These are phyloP conservation scores for Brachyptera risi DNA, from an alignment of 2,888 invertebrate species.

Conservation along the genomic window DNA sequence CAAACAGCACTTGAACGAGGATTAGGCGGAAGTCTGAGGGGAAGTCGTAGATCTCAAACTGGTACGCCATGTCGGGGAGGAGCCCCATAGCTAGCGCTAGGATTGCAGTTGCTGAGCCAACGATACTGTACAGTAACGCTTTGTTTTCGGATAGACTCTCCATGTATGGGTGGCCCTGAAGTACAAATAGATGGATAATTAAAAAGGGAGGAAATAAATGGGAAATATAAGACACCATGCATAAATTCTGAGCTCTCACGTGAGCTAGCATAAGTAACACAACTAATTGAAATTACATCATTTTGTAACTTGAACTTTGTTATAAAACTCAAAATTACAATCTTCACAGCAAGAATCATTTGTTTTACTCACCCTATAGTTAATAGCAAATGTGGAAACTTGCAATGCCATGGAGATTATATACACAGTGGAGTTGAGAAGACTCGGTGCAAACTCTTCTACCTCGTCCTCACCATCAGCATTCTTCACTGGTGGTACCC, in stretches of 20 bases:
- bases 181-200: too few species aligned
- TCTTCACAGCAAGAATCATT: too few species aligned
- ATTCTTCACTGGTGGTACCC: too few species aligned
- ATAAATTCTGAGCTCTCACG: not conserved
- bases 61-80: slow-evolving; percentile 77
- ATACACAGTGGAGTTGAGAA: slow-evolving; percentile 97
- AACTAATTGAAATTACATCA: too few species aligned
- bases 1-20: slow-evolving; percentile 75
- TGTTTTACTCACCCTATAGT: slow-evolving; percentile 77
- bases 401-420: slow-evolving; percentile 97
- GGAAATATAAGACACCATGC: not conserved
- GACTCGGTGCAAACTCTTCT: slow-evolving; percentile 83
- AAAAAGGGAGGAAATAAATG: too few species aligned
- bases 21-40: slow-evolving; percentile 88
- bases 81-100: slow-evolving; percentile 79
- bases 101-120: slow-evolving; percentile 77
- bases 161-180: slow-evolving; percentile 97
- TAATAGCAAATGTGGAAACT: slow-evolving; percentile 97
- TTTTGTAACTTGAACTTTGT: too few species aligned
- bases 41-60: slow-evolving; percentile 95
- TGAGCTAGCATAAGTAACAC: too few species aligned
- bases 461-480: too few species aligned
- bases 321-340: too few species aligned
- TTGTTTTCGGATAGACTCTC: slow-evolving; percentile 91
- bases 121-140: slow-evolving; percentile 84